Evolutionary conservation across 1,140 invertebrate species (phyloP), one percentile per base, ranked within the genome.

Genomic region (Atta cephalotes): DNA sequence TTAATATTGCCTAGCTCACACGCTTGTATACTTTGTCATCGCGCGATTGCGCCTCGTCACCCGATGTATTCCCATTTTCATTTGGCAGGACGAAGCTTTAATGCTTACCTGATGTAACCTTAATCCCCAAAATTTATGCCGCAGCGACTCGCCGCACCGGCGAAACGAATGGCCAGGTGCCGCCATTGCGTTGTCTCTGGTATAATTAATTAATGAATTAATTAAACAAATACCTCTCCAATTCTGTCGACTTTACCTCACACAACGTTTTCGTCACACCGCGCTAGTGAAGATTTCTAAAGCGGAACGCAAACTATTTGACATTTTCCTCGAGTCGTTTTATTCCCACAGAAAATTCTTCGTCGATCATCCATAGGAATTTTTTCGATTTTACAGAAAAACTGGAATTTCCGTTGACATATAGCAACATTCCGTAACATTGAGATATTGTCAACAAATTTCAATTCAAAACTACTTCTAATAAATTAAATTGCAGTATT

Each of bases 51-150:
- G 25, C 28, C 70, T 74, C 80, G 53, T 71, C 79, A 81, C 79
- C 66, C 79, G 70, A 56, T 76, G 62, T 84, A 84, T 76, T 5
- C 31, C 56, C n/a, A 72, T 74, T 84, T 82, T 74, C 80, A 76
- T 84, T 84, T 84, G 25, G 56, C 25, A 51, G 60, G 35, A 66
- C 2, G 49, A 58, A 56, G 65, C 31, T 79, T 21, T 80, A 86
- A 68, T 68, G 53, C 58, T 78, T 45, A 68, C 39, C 56, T 39
- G 56, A 86, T 86, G 66, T 62, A 66, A 18, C 68, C 74, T 84
- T 88, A 88, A 88, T 88, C 72, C 56, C 12, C 21, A 45, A 87
- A 87, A 87, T 88, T 79, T 71, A 88, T 88, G 82, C 65, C 51
- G 28, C 51, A 39, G 53, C 56, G 31, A 77, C 56, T 66, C 62